Percentiles rank a stretch among this genome's conserved stretches.
Conservation (phyloP, 2,888 invertebrate genomes). For the Leucophenga maculata region DNA sequence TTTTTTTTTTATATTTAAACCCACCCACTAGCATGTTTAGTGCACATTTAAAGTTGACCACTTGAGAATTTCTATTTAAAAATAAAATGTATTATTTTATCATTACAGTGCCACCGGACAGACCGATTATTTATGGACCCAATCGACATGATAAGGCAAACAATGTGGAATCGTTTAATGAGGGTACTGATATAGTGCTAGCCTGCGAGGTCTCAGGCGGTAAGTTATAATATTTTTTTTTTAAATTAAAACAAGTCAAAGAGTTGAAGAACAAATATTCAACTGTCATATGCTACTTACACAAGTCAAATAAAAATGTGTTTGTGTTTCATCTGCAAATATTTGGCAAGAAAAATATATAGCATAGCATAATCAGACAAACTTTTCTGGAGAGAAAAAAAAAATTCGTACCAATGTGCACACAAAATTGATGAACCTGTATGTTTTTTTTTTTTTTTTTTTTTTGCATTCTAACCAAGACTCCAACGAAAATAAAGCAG, state of each 20-base stretch:
- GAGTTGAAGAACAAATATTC: not conserved
- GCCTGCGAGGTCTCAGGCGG: conserved; percentile 89
- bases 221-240: conserved; percentile 69
- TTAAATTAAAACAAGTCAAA: conserved; percentile 21
- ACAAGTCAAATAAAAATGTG: conserved; percentile 11
- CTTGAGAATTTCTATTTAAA: not conserved
- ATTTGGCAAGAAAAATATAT: not conserved
- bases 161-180: conserved; percentile 87
- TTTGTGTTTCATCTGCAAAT: conserved; percentile 23
- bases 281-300: conserved; percentile 2
- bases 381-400: conserved; percentile 7
- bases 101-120: conserved; percentile 83
- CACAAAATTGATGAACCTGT: conserved; percentile 4
- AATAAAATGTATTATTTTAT: conserved; percentile 10
- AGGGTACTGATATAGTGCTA: conserved; percentile 86
- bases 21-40: not conserved
- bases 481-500: conserved; percentile 22
- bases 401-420: not conserved
- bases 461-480: conserved; percentile 22
- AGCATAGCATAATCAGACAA: conserved; percentile 13
- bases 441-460: not conserved
- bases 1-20: not conserved
- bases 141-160: conserved; percentile 83
- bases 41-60: not conserved
- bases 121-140: conserved; percentile 86